Evolutionary conservation across 2,797 vertebrate species (phyloP), one percentile per base, ranked within the genome.

Genomic region (Vultur gryphus): DNA sequence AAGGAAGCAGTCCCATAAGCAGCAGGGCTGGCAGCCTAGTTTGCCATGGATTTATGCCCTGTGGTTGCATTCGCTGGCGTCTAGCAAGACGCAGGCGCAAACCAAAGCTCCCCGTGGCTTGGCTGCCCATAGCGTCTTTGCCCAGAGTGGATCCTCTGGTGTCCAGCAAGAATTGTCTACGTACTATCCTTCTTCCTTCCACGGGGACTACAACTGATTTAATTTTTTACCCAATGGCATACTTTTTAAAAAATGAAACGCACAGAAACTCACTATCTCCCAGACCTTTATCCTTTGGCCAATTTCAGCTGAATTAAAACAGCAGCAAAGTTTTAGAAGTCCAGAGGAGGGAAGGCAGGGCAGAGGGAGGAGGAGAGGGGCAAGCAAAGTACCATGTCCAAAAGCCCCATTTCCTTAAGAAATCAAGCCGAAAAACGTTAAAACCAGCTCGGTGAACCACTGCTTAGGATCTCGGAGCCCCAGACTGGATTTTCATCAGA

Each of bases 351-450:
- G 21, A 82, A 49, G 14, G 17, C 7, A 26, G 16, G 18, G 21
- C 0, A 1, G 48, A 46, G 25, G 13, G 21, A 64, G 21, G 7
- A n/a, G 3, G 9, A 71, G 35, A 54, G 1, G 1, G 7, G 2
- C 14, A 37, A 62, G 29, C 20, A 35, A 80, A 52, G 1, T 11
- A 16, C 25, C 33, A 16, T 3, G 8, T 10, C 84, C 28, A 23
- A 44, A 86, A 57, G 8, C 24, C 9, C 15, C 4, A 5, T 57
- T 94, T 70, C 37, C 7, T 7, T 41, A 18, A n/a, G 18, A 46
- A 77, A 69, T 46, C 3, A 28, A 28, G 13, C 7, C 48, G 29
- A 9, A 85, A 57, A 76, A 16, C 28, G 10, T 46, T 13, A 46
- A 59, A 51, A 65, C 2, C 25, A 70, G 21, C 33, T 61, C 3